phyloP scores from a whole-genome alignment of 2,888 invertebrate genomes.

The Tipula confusa region DNA sequence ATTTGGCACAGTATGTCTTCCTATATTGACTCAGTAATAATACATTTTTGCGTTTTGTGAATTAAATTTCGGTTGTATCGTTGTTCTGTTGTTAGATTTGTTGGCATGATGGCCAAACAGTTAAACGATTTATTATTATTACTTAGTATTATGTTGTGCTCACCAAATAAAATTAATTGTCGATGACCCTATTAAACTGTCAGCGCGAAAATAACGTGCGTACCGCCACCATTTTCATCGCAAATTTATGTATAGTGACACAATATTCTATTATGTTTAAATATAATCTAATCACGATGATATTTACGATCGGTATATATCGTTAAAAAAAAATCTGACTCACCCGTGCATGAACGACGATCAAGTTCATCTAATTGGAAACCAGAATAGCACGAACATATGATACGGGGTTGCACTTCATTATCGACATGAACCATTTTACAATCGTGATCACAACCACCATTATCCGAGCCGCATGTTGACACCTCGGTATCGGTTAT shows the following conservation, averaged over 20 bases:
- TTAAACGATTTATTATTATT: background rate
- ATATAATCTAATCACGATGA: background rate
- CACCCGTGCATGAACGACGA: slow-evolving; percentile 46
- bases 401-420: slow-evolving; percentile 45
- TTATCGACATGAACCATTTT: slow-evolving; percentile 45
- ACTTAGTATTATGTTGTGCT: background rate
- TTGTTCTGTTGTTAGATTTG: background rate
- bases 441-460: slow-evolving; percentile 54
- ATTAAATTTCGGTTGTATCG: background rate
- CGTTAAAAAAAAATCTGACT: slow-evolving; percentile 33
- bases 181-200: background rate
- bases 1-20: background rate
- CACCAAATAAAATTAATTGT: background rate
- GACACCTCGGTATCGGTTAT: background rate
- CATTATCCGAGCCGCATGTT: slow-evolving; percentile 48
- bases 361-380: slow-evolving; percentile 51
- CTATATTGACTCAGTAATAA: background rate
- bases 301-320: background rate
- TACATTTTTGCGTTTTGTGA: background rate
- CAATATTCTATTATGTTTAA: too few relatives aligned
- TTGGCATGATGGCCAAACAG: background rate
- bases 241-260: background rate
- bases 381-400: slow-evolving; percentile 47
- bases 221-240: background rate
- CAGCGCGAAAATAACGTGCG: background rate